Base-by-base conservation (phyloP, 2,888 invertebrate species). In the Drosophila stalkeri region DNA sequence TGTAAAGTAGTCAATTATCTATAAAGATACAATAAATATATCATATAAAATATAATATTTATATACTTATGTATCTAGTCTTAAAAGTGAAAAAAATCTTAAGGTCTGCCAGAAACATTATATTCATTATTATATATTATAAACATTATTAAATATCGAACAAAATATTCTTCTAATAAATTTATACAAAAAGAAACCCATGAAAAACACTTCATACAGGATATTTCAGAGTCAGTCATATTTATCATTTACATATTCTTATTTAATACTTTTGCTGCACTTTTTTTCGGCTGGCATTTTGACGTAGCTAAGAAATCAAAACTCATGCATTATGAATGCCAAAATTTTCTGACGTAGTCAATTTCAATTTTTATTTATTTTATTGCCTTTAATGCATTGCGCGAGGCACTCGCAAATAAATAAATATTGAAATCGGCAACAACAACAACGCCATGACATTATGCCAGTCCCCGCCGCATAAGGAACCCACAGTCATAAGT, bases 321-420 rank as follows among this genome's bases (percentile, higher is more conserved):
- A 89, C 88, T 90, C 89, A 90, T 90, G 89, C 86, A 90, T 91
- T 90, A 91, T 90, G 90, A 90, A 90, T 91, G 91, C 87, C 90
- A 90, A 90, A 80, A 79, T 80, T 86, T 83, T 89, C 86, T 89
- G 90, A 87, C 90, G 81, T 82, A 86, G 82, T 89, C 90, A 90
- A 90, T 87, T 90, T 86, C 81, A 61, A 78, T 86, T 86, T 87
- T 91, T 90, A 80, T 82, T 91, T 89, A 87, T 90, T 90, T 90
- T 86, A 88, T 90, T 87, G 79, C 80, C 83, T 75, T 82, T 90
- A 90, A 89, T 90, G 86, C 86, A 84, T 86, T 78, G 80, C 76
- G 75, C 81, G 69, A 85, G 89, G 84, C 76, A 75, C 86, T 77
- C 80, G 77, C 79, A 84, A 86, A 83, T 88, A 88, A 86, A 86